Evolutionary conservation across 1,140 invertebrate genomes (phyloP).

Genomic region (Caenorhabditis remanei): DNA sequence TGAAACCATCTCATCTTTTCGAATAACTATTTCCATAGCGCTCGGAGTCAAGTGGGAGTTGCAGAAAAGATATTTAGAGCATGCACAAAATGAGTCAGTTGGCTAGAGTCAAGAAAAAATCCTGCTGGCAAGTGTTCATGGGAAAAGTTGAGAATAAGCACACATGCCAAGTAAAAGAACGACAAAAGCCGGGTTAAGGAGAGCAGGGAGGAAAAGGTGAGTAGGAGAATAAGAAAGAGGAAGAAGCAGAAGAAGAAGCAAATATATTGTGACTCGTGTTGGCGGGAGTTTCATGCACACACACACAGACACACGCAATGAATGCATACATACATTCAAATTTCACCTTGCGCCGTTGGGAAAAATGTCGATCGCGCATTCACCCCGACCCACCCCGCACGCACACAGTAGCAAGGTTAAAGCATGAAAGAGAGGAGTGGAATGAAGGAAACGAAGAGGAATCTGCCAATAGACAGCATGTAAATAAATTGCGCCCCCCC

Average conservation of each 20-base stretch:
- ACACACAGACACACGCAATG: slow-evolving; percentile 12
- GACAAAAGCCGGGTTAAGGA: slow-evolving; percentile 13
- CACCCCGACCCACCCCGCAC: slow-evolving; percentile 36
- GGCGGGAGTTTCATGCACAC: slow-evolving; percentile 40
- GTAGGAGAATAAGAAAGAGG: neutral
- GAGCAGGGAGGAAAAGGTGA: neutral
- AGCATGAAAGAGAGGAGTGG: slow-evolving; percentile 4
- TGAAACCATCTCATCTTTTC: too few species aligned
- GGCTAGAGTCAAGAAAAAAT: neutral
- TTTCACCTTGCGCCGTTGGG: neutral
- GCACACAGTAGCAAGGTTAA: slow-evolving; percentile 48
- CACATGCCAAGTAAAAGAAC: neutral
- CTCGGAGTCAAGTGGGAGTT: neutral
- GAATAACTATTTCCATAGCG: neutral
- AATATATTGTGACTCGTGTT: slow-evolving; percentile 46
- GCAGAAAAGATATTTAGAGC: neutral
- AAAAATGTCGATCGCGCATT: slow-evolving; percentile 44
- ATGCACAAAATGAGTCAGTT: neutral
- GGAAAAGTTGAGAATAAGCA: slow-evolving; percentile 37
- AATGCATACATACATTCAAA: slow-evolving; percentile 35
- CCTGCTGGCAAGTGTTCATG: neutral
- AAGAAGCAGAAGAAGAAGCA: slow-evolving; percentile 29
- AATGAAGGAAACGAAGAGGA: neutral
- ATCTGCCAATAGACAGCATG: slow-evolving; percentile 37
- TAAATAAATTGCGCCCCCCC: slow-evolving; percentile 4